phyloP scores from a whole-genome alignment of 2,888 invertebrate species.

The Lymantria monacha region DNA sequence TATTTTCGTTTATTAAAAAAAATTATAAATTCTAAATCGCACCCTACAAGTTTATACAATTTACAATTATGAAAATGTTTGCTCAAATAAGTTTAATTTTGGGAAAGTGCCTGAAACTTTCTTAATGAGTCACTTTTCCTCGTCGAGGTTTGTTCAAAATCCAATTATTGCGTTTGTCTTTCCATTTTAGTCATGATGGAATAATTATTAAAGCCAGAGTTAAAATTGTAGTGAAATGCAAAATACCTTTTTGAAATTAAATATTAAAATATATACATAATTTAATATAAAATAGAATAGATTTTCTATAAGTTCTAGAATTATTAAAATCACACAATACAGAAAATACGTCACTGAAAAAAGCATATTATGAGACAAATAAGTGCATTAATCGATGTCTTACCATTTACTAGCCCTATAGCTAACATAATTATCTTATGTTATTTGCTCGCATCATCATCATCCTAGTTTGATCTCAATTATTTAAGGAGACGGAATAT shows the following conservation, averaged over 20 bases:
- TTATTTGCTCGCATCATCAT: too few relatives aligned
- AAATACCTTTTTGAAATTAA: background rate
- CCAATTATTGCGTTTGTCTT: background rate
- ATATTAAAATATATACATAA: background rate
- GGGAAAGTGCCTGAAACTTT: slow-evolving; percentile 31
- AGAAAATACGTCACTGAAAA: too few relatives aligned
- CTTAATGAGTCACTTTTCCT: slow-evolving; percentile 17
- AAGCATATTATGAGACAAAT: too few relatives aligned
- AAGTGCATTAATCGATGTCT: too few relatives aligned
- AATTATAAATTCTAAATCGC: background rate
- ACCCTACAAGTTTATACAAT: slow-evolving; percentile 36
- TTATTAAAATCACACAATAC: too few relatives aligned
- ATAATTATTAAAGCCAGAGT: background rate
- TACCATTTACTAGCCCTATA: too few relatives aligned
- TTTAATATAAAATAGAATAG: too few relatives aligned
- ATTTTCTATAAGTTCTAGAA: too few relatives aligned
- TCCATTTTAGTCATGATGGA: background rate
- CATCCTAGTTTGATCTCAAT: too few relatives aligned
- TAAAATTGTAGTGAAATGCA: background rate
- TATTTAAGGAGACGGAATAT: too few relatives aligned
- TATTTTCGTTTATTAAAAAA: background rate
- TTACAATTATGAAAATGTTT: slow-evolving; percentile 55
- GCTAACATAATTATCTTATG: too few relatives aligned
- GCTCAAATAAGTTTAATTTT: slow-evolving; percentile 49
- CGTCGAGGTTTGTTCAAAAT: background rate